Percentiles rank a stretch among this genome's conserved stretches.
phyloP scores from a whole-genome alignment of 2,888 invertebrate genomes.

The Mesorhabditis spiculigera region DNA sequence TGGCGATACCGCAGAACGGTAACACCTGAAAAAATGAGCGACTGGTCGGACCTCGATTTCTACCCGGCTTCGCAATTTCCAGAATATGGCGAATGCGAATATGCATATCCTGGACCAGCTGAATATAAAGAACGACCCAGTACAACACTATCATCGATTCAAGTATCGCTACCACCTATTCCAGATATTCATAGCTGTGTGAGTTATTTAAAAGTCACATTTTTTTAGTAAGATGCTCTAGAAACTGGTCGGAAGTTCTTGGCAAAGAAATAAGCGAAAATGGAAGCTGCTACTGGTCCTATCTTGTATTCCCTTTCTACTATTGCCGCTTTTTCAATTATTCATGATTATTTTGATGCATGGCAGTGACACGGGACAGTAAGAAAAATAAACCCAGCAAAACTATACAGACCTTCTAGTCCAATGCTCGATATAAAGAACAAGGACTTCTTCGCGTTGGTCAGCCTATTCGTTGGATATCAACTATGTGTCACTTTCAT shows the following conservation, averaged over 20 bases:
- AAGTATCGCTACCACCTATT: not conserved
- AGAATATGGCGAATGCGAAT: too few relatives aligned
- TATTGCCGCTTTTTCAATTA: not conserved
- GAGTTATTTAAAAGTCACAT: not conserved
- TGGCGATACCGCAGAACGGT: too few relatives aligned
- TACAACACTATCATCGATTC: not conserved
- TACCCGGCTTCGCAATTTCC: too few relatives aligned
- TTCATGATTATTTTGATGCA: not conserved
- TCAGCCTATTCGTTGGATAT: not conserved
- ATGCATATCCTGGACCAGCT: too few relatives aligned
- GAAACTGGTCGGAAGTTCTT: not conserved
- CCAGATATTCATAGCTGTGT: not conserved
- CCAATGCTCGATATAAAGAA: not conserved
- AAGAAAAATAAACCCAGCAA: not conserved
- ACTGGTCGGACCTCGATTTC: too few relatives aligned
- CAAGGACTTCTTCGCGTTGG: not conserved
- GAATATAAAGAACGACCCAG: not conserved
- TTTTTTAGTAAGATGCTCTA: not conserved
- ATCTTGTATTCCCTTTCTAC: not conserved
- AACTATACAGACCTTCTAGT: not conserved
- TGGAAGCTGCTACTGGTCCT: not conserved
- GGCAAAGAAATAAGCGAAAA: not conserved
- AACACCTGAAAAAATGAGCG: too few relatives aligned
- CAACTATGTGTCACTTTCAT: conserved; percentile 2
- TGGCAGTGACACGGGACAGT: not conserved